These are phyloP conservation scores for Lagopus leucura DNA, from an alignment of 2,113 vertebrate species.

Conservation along the genomic window DNA sequence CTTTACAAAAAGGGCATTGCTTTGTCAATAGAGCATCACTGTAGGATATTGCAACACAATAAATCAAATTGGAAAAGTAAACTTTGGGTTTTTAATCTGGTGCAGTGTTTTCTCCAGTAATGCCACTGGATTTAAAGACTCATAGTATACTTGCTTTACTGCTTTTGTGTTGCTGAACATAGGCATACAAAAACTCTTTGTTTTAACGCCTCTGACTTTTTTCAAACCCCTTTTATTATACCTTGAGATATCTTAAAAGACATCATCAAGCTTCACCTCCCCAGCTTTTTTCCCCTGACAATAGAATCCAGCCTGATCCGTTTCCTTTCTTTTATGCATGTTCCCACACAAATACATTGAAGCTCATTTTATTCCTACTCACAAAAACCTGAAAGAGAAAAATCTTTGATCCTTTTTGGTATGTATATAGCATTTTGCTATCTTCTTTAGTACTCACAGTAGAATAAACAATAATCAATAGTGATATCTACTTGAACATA, in stretches of 20 bases:
- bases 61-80: neutral
- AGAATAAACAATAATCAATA: slow-evolving; percentile 79
- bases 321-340: neutral
- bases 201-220: neutral
- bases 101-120: neutral
- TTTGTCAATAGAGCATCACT: neutral
- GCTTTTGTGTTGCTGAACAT: neutral
- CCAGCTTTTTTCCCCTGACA: neutral
- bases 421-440: slow-evolving; percentile 41
- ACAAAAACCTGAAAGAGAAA: slow-evolving; percentile 37
- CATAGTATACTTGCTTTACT: rapidly evolving
- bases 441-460: slow-evolving; percentile 52
- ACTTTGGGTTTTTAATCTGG: neutral
- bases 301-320: neutral
- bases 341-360: neutral
- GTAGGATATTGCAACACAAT: neutral
- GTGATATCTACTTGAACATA: slow-evolving; percentile 65
- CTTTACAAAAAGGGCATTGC: neutral
- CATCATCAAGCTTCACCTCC: neutral
- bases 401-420: slow-evolving; percentile 27
- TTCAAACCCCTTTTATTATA: neutral
- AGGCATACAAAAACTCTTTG: neutral
- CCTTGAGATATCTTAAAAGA: neutral
- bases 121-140: neutral
- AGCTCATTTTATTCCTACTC: slow-evolving; percentile 1